These are phyloP conservation scores for Simalia tracyae DNA, from an alignment of 2,797 vertebrate species.

Conservation along the genomic window DNA sequence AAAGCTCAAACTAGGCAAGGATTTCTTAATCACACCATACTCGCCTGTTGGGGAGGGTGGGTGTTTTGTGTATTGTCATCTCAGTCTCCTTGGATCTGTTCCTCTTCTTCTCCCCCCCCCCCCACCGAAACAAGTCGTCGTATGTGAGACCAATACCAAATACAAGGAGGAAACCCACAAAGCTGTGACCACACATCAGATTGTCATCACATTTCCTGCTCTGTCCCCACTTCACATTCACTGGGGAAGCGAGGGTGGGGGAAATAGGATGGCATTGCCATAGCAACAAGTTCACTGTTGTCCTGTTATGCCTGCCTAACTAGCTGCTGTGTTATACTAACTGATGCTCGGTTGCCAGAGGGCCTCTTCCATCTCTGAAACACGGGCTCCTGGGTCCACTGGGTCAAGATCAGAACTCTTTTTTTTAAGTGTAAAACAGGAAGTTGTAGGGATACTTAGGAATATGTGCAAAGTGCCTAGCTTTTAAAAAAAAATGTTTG, in stretches of 20 bases:
- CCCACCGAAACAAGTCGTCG: conserved; percentile 12
- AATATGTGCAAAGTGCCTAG: background rate
- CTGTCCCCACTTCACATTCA: conserved; percentile 34
- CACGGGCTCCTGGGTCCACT: background rate
- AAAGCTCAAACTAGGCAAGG: background rate
- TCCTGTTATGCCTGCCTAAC: background rate
- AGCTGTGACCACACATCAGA: conserved; percentile 59
- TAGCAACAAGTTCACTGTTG: background rate
- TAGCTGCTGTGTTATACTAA: background rate
- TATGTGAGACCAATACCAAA: conserved; percentile 50
- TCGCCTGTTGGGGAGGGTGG: background rate
- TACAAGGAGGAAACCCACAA: conserved; percentile 64
- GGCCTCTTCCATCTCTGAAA: background rate
- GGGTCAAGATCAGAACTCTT: background rate
- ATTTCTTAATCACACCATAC: background rate
- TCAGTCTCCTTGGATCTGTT: background rate
- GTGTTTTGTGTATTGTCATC: background rate
- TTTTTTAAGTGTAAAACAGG: background rate
- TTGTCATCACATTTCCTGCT: conserved; percentile 62
- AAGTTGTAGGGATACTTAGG: background rate
- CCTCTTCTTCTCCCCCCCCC: background rate
- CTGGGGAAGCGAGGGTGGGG: background rate
- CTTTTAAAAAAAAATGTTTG: background rate
- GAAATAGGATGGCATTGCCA: conserved; percentile 20
- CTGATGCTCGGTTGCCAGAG: background rate